Evolutionary conservation across 2,113 vertebrate species (phyloP).

Genomic region (Gymnogyps californianus): DNA sequence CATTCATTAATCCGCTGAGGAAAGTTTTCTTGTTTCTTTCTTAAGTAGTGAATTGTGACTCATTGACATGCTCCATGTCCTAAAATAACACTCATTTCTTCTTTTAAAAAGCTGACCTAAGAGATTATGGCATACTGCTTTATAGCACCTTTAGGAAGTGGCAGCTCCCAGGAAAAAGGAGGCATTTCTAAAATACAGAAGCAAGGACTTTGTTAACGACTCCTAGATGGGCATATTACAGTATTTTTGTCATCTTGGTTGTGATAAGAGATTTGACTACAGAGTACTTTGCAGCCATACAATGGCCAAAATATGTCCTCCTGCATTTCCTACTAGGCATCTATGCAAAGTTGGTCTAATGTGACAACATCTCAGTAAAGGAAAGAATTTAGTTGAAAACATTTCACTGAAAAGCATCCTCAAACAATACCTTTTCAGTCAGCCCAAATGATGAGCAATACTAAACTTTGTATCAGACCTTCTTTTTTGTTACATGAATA

Average conservation of each 20-base stretch:
- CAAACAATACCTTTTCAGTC: not conserved
- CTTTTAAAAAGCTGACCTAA: not conserved
- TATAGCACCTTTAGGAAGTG: not conserved
- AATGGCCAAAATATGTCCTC: not conserved
- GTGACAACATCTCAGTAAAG: not conserved
- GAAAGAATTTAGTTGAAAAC: not conserved
- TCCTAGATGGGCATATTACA: not conserved
- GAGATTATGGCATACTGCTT: not conserved
- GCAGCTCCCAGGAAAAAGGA: not conserved
- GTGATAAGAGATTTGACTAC: not conserved
- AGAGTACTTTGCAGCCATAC: not conserved
- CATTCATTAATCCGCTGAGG: not conserved
- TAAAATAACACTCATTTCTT: not conserved
- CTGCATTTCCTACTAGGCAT: not conserved
- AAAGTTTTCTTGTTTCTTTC: not conserved
- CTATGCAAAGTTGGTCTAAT: not conserved
- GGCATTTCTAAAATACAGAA: not conserved
- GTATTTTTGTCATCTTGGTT: not conserved
- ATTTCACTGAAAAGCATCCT: not conserved
- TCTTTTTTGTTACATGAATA: not conserved
- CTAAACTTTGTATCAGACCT: not conserved
- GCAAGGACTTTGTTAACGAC: not conserved
- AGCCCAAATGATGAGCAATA: not conserved
- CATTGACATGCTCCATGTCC: not conserved
- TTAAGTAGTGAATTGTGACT: slow-evolving; percentile 4